A percentile compares a stretch with the other conserved stretches of the same genome.
Evolutionary conservation across 2,888 invertebrate genomes (phyloP).

Genomic region (Macrosiphum euphorbiae): DNA sequence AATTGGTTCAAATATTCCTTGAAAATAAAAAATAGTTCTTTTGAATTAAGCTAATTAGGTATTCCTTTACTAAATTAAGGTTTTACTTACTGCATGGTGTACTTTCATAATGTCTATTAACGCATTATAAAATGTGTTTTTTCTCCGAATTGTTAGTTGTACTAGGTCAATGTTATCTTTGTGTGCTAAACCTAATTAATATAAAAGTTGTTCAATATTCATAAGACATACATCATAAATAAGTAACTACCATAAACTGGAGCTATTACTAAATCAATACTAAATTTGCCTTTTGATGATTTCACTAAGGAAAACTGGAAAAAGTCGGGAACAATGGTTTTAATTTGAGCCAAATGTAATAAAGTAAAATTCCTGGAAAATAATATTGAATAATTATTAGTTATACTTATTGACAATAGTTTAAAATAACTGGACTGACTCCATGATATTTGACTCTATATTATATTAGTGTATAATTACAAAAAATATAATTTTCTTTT

Average conservation of each 20-base stretch:
- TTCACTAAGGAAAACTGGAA: slow-evolving; percentile 75
- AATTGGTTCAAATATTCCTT: slow-evolving; percentile 80
- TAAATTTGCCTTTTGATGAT: slow-evolving; percentile 50
- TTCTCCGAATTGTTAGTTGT: slow-evolving; percentile 58
- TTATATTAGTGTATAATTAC: neutral
- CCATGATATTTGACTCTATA: neutral
- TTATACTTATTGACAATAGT: neutral
- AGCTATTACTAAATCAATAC: slow-evolving; percentile 63
- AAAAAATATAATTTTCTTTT: neutral
- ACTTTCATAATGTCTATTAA: slow-evolving; percentile 64
- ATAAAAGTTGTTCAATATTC: neutral
- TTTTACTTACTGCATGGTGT: slow-evolving; percentile 66
- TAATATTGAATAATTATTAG: slow-evolving; percentile 27
- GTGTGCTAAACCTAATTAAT: slow-evolving; percentile 48
- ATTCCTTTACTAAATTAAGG: neutral
- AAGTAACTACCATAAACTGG: slow-evolving; percentile 42
- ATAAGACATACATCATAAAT: slow-evolving; percentile 28
- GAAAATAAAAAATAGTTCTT: slow-evolving; percentile 60
- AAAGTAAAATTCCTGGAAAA: slow-evolving; percentile 79
- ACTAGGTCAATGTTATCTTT: slow-evolving; percentile 50
- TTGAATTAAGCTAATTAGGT: neutral
- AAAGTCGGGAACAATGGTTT: slow-evolving; percentile 84
- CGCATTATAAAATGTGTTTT: slow-evolving; percentile 51
- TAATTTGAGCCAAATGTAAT: slow-evolving; percentile 83
- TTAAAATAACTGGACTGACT: neutral